Base-by-base conservation (phyloP, 1,140 invertebrate genomes). In the Hesperophylax magnus region DNA sequence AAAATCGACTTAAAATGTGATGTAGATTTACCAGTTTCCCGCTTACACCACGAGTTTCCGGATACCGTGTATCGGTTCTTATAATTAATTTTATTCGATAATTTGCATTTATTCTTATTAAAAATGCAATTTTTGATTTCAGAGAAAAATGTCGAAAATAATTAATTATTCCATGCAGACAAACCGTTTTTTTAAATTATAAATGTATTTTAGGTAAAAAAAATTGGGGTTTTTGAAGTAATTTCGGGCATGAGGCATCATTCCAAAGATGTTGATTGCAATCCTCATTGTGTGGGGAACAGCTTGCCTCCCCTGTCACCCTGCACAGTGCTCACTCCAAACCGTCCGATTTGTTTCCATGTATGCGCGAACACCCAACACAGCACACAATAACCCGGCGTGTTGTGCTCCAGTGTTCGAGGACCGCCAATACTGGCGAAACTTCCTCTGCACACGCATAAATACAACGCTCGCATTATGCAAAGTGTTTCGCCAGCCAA, bases 401-500 rank as follows among this genome's bases (percentile, higher is more conserved):
- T 75, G 34, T 24, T 67, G 69, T 18, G 52, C 31, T 15, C 56
- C 14, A 61, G 22, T 56, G 56, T 24, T 27, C 34, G 72, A 24
- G 56, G 3, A 31, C 56, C 76, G 76, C 34, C 71, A 47, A 77
- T 47, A 77, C 52, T 77, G 20, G 58, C 69, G 53, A 77, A 77
- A 72, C 60, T 34, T 58, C 71, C 74, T 71, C 74, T 71, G 53
- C 78, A 39, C 47, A 80, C 79, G 47, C 71, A 76, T 58, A 69
- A 39, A 69, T 15, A 80, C 34, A 27, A 53, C 69, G 71, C 63
- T 72, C 74, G 69, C 56, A 80, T 67, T 76, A 77, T 58, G 75
- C 77, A 77, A 81, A 84, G 82, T 84, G 79, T 81, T 81, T 79
- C 60, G 76, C 69, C 75, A 80, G 72, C 60, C 75, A 81, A 84